A percentile compares a stretch with the other conserved stretches of the same genome.
Evolutionary conservation across 37 sponge, comb jelly and placozoan genomes (phyloP).

Genomic region (Halichondria panicea): DNA sequence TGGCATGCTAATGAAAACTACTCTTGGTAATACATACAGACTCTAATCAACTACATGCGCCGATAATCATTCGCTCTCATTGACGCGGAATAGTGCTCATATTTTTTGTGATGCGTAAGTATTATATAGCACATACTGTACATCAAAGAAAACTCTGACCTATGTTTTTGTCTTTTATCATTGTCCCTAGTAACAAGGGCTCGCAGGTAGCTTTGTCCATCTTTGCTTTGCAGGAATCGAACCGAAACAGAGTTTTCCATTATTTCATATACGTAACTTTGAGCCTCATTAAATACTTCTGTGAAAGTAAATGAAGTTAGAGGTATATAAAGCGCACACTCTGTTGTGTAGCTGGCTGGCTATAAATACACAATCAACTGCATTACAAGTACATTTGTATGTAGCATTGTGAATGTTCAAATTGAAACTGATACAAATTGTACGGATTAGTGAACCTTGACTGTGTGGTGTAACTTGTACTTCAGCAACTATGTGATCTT

Average conservation of each 20-base stretch:
- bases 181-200: conserved; percentile 56
- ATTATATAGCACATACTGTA: too few relatives aligned
- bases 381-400: too few relatives aligned
- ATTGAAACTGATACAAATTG: too few relatives aligned
- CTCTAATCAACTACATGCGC: too few relatives aligned
- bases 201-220: conserved; percentile 57
- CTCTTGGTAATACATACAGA: too few relatives aligned
- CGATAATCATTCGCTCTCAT: too few relatives aligned
- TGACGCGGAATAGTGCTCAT: too few relatives aligned
- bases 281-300: conserved; percentile 65
- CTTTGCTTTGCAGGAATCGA: conserved; percentile 56
- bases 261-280: conserved; percentile 31
- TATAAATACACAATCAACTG: too few relatives aligned
- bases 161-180: conserved; percentile 14
- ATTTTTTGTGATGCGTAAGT: too few relatives aligned
- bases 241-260: conserved; percentile 47
- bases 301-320: not conserved
- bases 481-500: conserved; percentile 24
- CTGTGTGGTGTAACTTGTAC: conserved; percentile 4
- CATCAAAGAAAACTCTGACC: too few relatives aligned
- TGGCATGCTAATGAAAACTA: too few relatives aligned
- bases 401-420: too few relatives aligned
- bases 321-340: not conserved
- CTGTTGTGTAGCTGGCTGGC: not conserved
- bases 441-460: conserved; percentile 3